A percentile compares a stretch with the other conserved stretches of the same genome.
phyloP scores from a whole-genome alignment of 2,888 invertebrate genomes.

The Morpho helenor region DNA sequence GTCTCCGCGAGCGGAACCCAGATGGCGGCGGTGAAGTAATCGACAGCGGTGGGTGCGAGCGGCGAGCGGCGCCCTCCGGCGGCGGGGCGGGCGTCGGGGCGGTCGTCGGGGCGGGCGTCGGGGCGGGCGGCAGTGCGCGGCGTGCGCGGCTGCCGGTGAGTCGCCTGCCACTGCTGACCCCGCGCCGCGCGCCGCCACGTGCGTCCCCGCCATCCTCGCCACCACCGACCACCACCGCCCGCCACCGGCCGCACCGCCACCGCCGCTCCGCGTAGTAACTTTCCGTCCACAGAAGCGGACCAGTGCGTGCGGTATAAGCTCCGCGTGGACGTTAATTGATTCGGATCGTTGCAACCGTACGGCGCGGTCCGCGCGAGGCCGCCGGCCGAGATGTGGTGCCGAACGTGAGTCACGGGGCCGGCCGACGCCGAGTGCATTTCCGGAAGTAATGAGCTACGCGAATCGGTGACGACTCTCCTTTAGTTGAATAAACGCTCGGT shows the following conservation, averaged over 20 bases:
- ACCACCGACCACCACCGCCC: conserved; percentile 2
- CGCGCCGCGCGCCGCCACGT: conserved; percentile 29
- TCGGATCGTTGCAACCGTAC: no score
- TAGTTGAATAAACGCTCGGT: no score
- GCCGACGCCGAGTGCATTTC: no score
- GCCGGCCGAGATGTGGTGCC: no score
- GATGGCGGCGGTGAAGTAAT: conserved; percentile 19
- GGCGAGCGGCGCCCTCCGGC: conserved; percentile 27
- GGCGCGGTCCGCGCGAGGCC: no score
- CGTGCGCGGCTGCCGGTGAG: conserved; percentile 58
- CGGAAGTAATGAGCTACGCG: no score
- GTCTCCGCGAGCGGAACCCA: conserved; percentile 4
- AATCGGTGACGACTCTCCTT: no score
- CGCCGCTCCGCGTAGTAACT: neutral
- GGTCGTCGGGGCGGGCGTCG: conserved; percentile 21
- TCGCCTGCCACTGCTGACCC: conserved; percentile 37
- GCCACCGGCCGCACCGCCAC: neutral
- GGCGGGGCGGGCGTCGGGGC: conserved; percentile 17
- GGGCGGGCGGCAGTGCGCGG: conserved; percentile 55
- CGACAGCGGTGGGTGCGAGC: conserved; percentile 27
- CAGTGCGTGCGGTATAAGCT: neutral
- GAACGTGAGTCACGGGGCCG: no score
- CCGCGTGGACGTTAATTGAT: no score
- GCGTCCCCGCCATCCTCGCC: conserved; percentile 25
- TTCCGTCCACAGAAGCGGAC: conserved; percentile 17